Conservation (phyloP, 2,888 invertebrate genomes). For the Nemurella pictetii region DNA sequence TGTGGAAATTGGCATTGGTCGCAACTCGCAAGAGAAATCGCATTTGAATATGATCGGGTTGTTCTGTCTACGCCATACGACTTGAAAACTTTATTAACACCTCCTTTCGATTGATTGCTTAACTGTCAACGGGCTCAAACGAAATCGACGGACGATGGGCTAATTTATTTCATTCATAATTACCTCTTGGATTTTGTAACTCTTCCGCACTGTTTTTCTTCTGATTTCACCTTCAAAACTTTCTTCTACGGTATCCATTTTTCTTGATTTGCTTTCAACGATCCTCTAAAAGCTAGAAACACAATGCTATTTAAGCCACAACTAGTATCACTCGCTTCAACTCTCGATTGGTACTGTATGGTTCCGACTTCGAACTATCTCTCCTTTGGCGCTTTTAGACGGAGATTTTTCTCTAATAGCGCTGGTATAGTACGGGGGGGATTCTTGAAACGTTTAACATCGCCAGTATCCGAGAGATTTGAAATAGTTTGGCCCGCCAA, state of each 20-base stretch:
- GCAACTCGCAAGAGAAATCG: not conserved
- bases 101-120: not conserved
- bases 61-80: not conserved
- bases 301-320: not conserved
- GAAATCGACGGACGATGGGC: not conserved
- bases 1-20: not conserved
- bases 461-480: not conserved
- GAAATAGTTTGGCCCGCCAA: not conserved
- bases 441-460: not conserved
- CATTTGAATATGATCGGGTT: not conserved
- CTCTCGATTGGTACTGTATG: not conserved
- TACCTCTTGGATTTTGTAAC: constrained; percentile 74
- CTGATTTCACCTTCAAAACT: constrained; percentile 70
- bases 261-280: constrained; percentile 43
- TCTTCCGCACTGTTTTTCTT: constrained; percentile 67
- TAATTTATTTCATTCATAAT: constrained; percentile 48
- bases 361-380: not conserved
- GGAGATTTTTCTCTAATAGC: not conserved
- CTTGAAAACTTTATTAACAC: not conserved
- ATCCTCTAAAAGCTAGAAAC: not conserved
- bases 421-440: not conserved
- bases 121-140: not conserved
- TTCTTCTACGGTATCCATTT: constrained; percentile 73
- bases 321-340: not conserved
- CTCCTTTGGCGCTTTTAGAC: constrained; percentile 8